phyloP scores from a whole-genome alignment of 2,113 vertebrate genomes.

The Reinhardtius hippoglossoides region DNA sequence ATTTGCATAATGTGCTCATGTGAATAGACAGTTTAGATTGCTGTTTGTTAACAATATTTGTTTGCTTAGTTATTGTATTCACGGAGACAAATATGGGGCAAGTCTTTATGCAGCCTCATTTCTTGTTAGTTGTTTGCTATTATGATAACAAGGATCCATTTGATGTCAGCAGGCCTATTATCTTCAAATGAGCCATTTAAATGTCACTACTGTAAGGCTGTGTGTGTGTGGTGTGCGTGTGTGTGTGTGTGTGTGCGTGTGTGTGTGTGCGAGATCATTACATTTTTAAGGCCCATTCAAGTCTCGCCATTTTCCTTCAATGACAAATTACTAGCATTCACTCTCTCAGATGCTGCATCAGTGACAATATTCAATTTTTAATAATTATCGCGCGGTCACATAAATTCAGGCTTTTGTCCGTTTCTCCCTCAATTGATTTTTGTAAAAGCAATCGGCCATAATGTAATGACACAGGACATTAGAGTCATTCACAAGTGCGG shows the following conservation, averaged over 20 bases:
- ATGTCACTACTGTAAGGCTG: conserved; percentile 72
- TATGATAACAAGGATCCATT: conserved; percentile 75
- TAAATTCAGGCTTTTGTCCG: conserved; percentile 49
- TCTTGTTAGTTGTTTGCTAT: conserved; percentile 73
- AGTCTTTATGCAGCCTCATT: conserved; percentile 67
- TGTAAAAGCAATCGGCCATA: background rate
- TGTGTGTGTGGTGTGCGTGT: conserved; percentile 27
- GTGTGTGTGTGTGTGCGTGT: conserved; percentile 40
- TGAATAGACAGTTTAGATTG: conserved; percentile 72
- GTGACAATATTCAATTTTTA: conserved; percentile 54
- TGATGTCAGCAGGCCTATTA: conserved; percentile 75
- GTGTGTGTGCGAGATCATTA: conserved; percentile 42
- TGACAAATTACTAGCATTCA: conserved; percentile 60
- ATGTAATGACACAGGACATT: conserved; percentile 28
- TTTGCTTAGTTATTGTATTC: conserved; percentile 67
- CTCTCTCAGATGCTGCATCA: conserved; percentile 24
- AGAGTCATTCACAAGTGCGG: background rate
- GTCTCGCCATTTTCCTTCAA: conserved; percentile 35
- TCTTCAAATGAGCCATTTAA: conserved; percentile 82
- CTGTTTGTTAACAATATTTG: conserved; percentile 70
- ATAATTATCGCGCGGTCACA: conserved; percentile 41
- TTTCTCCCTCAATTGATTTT: conserved; percentile 21
- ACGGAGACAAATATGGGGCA: conserved; percentile 60
- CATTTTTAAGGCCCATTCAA: conserved; percentile 36
- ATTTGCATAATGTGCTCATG: conserved; percentile 38